Percentiles rank a stretch among this genome's conserved stretches.
These are phyloP conservation scores for Hydractinia symbiolongicarpus DNA, from an alignment of 30 jellyfish, hydroid and myxozoan genomes.

Conservation along the genomic window DNA sequence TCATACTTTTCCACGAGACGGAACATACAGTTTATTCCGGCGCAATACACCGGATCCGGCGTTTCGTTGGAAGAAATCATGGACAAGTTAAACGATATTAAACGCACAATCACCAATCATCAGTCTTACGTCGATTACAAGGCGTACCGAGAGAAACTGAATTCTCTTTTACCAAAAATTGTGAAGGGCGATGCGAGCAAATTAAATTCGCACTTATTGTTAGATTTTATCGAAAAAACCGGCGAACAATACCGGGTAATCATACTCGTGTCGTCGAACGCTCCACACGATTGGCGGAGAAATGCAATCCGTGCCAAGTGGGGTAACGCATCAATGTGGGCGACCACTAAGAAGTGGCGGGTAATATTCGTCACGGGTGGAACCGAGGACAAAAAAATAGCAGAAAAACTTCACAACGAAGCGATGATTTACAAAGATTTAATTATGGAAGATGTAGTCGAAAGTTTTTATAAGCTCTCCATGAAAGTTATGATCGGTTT, in stretches of 20 bases:
- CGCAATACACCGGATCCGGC: background rate
- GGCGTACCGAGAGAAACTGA: background rate
- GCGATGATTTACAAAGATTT: slow-evolving; percentile 16
- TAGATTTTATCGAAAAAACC: background rate
- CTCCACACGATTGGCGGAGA: slow-evolving; percentile 22
- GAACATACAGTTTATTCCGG: no score
- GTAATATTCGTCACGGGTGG: slow-evolving; percentile 20
- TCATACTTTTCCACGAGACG: no score
- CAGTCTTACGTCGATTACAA: background rate
- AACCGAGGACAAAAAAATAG: slow-evolving; percentile 11
- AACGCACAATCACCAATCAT: background rate
- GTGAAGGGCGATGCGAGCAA: background rate
- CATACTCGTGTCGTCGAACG: slow-evolving; percentile 15
- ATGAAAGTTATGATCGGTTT: slow-evolving; percentile 29
- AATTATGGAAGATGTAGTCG: slow-evolving; percentile 28
- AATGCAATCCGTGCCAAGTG: slow-evolving; percentile 10
- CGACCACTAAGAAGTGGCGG: slow-evolving; percentile 20
- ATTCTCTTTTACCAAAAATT: background rate
- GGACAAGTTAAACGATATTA: background rate
- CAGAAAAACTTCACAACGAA: background rate
- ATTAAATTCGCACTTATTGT: background rate
- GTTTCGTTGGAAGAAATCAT: background rate
- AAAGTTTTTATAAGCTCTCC: slow-evolving; percentile 30
- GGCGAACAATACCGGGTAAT: background rate
- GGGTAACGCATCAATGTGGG: slow-evolving; percentile 18